Evolutionary conservation across 1,140 invertebrate species (phyloP).

Genomic region (Lucilia cuprina): DNA sequence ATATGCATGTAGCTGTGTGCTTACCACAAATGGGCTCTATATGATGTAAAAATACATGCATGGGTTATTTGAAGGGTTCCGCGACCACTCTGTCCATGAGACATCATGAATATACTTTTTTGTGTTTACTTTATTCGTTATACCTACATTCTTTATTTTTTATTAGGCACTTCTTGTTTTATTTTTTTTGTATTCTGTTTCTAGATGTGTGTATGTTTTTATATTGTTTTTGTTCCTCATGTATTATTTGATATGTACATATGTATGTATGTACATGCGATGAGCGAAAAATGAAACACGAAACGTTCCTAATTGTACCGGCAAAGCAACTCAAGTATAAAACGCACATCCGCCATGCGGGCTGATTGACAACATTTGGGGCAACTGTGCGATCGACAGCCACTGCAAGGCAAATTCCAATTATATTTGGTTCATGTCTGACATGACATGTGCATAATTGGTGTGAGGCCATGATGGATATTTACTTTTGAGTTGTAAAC

Average conservation of each 20-base stretch:
- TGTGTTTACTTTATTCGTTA: too few species aligned
- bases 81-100: neutral
- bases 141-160: neutral
- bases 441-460: slow-evolving; percentile 27
- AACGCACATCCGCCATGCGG: slow-evolving; percentile 25
- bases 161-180: neutral
- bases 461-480: neutral
- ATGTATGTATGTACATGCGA: neutral
- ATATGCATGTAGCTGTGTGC: neutral
- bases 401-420: slow-evolving; percentile 25
- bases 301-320: slow-evolving; percentile 13
- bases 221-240: neutral
- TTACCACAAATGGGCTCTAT: neutral
- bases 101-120: neutral
- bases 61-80: neutral
- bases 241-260: too few species aligned
- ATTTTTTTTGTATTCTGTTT: neutral
- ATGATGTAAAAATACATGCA: neutral
- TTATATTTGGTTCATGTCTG: slow-evolving; percentile 6
- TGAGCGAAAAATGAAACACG: slow-evolving; percentile 12
- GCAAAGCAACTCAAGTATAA: slow-evolving; percentile 20
- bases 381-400: slow-evolving; percentile 30
- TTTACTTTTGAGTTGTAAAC: neutral
- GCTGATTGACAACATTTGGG: slow-evolving; percentile 28
- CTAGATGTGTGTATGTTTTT: neutral